These are phyloP conservation scores for Chironomus tepperi DNA, from an alignment of 1,140 invertebrate genomes.

Conservation along the genomic window DNA sequence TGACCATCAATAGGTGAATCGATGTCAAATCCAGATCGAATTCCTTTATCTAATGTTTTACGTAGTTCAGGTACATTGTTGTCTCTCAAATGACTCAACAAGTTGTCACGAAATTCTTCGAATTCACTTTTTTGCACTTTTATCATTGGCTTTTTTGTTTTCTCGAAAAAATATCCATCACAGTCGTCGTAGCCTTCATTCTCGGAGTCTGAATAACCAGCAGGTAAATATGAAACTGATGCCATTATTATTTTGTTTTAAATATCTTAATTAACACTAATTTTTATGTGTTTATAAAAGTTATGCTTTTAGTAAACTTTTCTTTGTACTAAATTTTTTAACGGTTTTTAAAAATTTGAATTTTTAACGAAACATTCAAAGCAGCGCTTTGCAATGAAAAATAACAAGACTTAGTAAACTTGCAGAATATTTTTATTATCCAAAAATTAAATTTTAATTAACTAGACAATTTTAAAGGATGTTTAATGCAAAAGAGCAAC, in stretches of 20 bases:
- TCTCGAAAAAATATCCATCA: not conserved
- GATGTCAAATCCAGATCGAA: not conserved
- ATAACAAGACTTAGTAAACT: too few relatives aligned
- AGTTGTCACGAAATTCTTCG: not conserved
- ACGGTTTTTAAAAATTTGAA: not conserved
- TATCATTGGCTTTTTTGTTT: not conserved
- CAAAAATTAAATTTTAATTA: not conserved
- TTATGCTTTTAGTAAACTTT: not conserved
- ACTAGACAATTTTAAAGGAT: not conserved
- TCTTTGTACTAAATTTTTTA: not conserved
- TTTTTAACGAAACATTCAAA: too few relatives aligned
- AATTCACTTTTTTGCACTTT: not conserved
- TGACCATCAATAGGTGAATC: not conserved
- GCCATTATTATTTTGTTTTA: not conserved
- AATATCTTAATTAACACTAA: not conserved
- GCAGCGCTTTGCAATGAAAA: too few relatives aligned
- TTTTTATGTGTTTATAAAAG: not conserved
- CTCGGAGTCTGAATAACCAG: not conserved
- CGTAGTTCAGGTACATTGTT: not conserved
- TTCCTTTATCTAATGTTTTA: not conserved
- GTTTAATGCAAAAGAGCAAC: slow-evolving; percentile 29
- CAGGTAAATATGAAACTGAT: not conserved
- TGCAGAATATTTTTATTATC: too few relatives aligned
- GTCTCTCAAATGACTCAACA: not conserved
- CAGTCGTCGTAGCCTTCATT: not conserved